Evolutionary conservation across 2,113 vertebrate species (phyloP), one percentile per base, ranked within the genome.

Genomic region (Solea senegalensis): DNA sequence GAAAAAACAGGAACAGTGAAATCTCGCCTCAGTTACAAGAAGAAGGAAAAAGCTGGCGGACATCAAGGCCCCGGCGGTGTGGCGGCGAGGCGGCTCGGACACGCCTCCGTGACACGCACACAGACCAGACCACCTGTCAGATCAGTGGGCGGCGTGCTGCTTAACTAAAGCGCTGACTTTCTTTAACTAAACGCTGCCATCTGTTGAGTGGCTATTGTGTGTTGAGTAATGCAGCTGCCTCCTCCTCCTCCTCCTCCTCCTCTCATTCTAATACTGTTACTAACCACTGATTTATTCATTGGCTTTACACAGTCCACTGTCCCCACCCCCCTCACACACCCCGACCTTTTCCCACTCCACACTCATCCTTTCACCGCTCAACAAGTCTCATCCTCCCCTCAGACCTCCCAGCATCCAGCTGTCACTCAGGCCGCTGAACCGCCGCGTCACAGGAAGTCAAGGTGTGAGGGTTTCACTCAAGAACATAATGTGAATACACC

Each of bases 221-320:
- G 96, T 93, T 95, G 90, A 96, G 94, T 94, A 91, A 92, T 96
- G 90, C 92, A 92, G 92, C 90, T 90, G 91, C 90, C 90, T 74
- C 60, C 92, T 85, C 91, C 89, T 92, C 92, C 91, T 88, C 86
- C 90, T 86, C 90, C 94, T 91, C 44, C 43, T 44, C 43, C 46
- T 70, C 69, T 91, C 91, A 92, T 93, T 89, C 94, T 94, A 94
- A 91, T 93, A 93, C 77, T 84, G 93, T 95, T 95, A 95, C 94
- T 91, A 94, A 63, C n/a, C 94, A 91, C 93, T 98, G 96, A 99
- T 99, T 99, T 98, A 99, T 99, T 99, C 97, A 98, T 98, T 95
- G 95, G 94, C 96, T 97, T 96, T 95, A 95, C 93, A 94, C 86
- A 95, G 94, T 55, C 59, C 67, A 53, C 79, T 54, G 45, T 65